A percentile compares a stretch with the other conserved stretches of the same genome.
Conservation (phyloP, 2,888 invertebrate genomes). For the Lamproptera curius region DNA sequence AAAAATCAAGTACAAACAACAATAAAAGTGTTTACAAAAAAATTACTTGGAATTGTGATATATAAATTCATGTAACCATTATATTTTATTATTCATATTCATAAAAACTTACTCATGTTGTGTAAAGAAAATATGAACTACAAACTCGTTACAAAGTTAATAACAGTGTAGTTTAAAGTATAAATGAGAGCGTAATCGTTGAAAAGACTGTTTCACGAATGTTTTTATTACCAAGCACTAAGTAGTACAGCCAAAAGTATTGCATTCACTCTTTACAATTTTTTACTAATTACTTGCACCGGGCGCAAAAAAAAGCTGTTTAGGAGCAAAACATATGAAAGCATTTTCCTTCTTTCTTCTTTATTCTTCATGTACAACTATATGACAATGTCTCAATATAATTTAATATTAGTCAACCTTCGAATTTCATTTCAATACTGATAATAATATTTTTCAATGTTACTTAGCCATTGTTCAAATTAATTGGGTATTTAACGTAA, state of each 20-base stretch:
- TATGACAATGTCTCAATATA: too few relatives aligned
- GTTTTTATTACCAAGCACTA: slow-evolving; percentile 8
- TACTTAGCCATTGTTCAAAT: slow-evolving; percentile 15
- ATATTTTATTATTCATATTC: slow-evolving; percentile 24
- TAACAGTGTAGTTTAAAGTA: slow-evolving; percentile 2
- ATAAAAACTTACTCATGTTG: slow-evolving; percentile 1
- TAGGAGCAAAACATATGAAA: slow-evolving; percentile 2
- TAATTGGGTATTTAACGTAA: slow-evolving; percentile 4
- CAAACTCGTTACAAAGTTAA: neutral
- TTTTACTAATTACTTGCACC: slow-evolving; percentile 17
- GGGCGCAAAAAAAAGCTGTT: neutral
- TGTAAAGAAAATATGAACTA: neutral
- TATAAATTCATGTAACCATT: too few relatives aligned
- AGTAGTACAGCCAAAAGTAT: slow-evolving; percentile 6
- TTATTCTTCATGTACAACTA: too few relatives aligned
- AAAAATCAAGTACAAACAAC: too few relatives aligned
- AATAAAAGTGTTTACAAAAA: too few relatives aligned
- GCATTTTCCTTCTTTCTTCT: slow-evolving; percentile 1
- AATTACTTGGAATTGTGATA: too few relatives aligned
- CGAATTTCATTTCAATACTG: slow-evolving; percentile 4
- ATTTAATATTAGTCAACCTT: too few relatives aligned
- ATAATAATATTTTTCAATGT: neutral
- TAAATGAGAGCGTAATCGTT: neutral
- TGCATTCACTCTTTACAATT: slow-evolving; percentile 10
- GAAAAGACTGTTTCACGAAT: neutral